Evolutionary conservation across 2,797 vertebrate genomes (phyloP).

Genomic region (Pteropus rufus): DNA sequence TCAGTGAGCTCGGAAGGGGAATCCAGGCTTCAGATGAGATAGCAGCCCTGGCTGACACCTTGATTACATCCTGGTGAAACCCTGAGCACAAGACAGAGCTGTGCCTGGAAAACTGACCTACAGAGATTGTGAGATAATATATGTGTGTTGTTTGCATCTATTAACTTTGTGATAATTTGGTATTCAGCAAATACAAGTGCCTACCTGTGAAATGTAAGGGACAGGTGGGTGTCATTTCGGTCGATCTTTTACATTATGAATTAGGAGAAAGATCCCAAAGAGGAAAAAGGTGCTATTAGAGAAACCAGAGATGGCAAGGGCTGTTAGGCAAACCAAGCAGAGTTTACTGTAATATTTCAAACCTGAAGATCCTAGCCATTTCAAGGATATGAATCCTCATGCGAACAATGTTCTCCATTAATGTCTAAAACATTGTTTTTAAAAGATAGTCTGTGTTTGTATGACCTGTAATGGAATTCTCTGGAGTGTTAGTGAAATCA

Average conservation of each 20-base stretch:
- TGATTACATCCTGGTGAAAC: background rate
- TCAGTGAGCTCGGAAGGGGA: background rate
- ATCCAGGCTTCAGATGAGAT: background rate
- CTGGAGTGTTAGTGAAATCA: background rate
- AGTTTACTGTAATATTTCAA: background rate
- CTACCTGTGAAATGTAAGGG: background rate
- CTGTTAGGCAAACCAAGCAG: background rate
- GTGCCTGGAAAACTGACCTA: background rate
- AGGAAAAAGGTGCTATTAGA: background rate
- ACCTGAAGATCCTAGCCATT: background rate
- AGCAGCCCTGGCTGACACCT: background rate
- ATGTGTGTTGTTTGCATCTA: background rate
- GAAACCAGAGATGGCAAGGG: background rate
- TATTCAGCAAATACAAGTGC: background rate
- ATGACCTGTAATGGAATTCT: background rate
- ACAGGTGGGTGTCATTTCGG: background rate
- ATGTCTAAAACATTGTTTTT: background rate
- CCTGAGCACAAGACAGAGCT: background rate
- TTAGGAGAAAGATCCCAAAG: background rate
- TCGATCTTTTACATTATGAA: background rate
- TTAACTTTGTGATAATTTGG: background rate
- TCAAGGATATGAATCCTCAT: background rate
- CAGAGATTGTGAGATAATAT: background rate
- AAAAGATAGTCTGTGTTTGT: background rate
- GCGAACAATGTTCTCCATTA: background rate